Base-by-base conservation (phyloP, 2,888 invertebrate species). In the Linnaemya vulpina region DNA sequence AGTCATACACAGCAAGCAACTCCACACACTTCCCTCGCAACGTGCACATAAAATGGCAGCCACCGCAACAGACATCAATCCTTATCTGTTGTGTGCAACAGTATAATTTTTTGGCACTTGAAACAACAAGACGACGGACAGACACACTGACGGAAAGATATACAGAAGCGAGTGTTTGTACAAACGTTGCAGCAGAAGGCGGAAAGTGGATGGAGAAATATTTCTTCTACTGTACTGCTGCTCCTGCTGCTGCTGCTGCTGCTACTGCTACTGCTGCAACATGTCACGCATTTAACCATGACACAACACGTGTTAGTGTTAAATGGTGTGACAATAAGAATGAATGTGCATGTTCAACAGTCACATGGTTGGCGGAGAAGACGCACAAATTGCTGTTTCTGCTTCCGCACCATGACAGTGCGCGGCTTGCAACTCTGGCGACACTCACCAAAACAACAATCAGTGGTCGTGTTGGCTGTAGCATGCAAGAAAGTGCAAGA, bases 221-320 rank as follows among this genome's bases (percentile, higher is more conserved):
- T 67, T 74, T 73, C 20, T 46, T 80, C 20, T 46, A 46, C 77
- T 77, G 62, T 77, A 25, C 35, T 49, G 17, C 20, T 40, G 80
- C 38, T 60, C 51, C n/a, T 53, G 49, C 51, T 77, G 25, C 67
- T 83, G 62, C 67, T 83, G 62, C 85, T 81, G 73, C 85, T 40
- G 80, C 38, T 51, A 51, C n/a, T 53, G 49, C 51, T 73, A 38
- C 67, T 83, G 62, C 74, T 71, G 70, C 85, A 83, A 75, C 86
- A 80, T 86, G 84, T 84, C 83, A 78, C 86, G 82, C 86, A 86
- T 84, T 86, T 84, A 84, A 73, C 87, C 81, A 82, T 84, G 82
- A 86, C 80, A 84, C 86, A 75, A 83, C 84, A 86, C 83, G 87
- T 86, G 87, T 86, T 86, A 86, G 83, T 86, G 87, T 86, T 86